Percentiles rank a stretch among this genome's conserved stretches.
Conservation (phyloP, 2,797 vertebrate species). For the Poeciliopsis presidionis region DNA sequence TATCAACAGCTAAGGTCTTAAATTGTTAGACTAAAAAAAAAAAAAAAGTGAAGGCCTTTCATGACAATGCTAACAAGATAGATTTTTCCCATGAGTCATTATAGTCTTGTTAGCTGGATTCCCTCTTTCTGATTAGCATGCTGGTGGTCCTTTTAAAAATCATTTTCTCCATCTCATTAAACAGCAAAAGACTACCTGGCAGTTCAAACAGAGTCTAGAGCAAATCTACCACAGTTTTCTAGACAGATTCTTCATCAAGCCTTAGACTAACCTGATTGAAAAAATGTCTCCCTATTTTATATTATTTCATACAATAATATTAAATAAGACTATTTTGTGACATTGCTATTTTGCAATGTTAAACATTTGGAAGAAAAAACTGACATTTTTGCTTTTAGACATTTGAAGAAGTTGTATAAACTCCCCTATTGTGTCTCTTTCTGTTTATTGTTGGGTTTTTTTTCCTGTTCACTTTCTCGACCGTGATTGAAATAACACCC, state of each 20-base stretch:
- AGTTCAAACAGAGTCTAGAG: neutral
- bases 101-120: neutral
- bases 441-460: neutral
- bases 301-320: neutral
- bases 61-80: constrained; percentile 6
- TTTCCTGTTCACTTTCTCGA: constrained; percentile 27
- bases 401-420: neutral
- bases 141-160: constrained; percentile 7
- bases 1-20: neutral
- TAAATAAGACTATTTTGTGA: neutral
- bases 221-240: neutral
- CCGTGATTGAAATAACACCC: constrained; percentile 38
- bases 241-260: neutral
- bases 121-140: neutral
- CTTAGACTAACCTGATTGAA: neutral
- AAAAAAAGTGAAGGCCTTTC: neutral
- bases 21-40: neutral
- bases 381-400: constrained; percentile 3
- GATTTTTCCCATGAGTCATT: neutral
- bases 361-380: neutral
- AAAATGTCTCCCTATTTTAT: neutral
- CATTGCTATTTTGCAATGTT: neutral
- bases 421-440: neutral
- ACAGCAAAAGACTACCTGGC: constrained; percentile 6
- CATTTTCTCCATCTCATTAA: neutral